These are phyloP conservation scores for Maconellicoccus hirsutus DNA, from an alignment of 1,140 invertebrate genomes.

Conservation along the genomic window DNA sequence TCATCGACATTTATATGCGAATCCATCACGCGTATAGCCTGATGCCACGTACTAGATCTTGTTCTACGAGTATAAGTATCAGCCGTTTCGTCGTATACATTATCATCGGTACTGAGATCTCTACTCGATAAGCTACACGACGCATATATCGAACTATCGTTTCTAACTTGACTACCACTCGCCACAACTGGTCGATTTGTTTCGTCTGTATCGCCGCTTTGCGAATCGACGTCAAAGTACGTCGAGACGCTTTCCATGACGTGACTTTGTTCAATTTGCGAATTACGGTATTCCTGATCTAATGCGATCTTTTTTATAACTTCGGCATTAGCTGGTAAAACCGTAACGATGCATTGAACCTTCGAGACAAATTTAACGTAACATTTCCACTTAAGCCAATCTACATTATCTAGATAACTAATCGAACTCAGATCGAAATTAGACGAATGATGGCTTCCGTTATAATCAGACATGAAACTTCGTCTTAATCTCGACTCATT, in stretches of 20 bases:
- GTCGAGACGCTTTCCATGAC: background rate
- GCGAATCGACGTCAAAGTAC: background rate
- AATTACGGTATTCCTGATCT: slow-evolving; percentile 16
- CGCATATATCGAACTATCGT: background rate
- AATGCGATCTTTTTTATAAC: slow-evolving; percentile 42
- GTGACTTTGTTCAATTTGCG: background rate
- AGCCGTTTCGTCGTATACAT: background rate
- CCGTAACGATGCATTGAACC: slow-evolving; percentile 53
- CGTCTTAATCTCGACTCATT: background rate
- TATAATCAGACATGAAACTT: background rate
- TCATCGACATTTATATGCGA: slow-evolving; percentile 26
- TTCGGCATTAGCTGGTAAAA: slow-evolving; percentile 49
- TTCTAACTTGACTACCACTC: background rate
- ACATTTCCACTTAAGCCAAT: slow-evolving; percentile 48
- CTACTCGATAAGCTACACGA: background rate
- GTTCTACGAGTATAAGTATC: slow-evolving; percentile 27
- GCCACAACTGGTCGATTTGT: background rate
- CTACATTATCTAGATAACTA: background rate
- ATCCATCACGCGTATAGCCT: slow-evolving; percentile 28
- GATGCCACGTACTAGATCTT: slow-evolving; percentile 31
- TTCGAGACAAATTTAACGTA: slow-evolving; percentile 51
- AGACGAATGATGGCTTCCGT: background rate
- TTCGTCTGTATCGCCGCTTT: background rate
- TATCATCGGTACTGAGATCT: background rate
- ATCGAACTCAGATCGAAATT: background rate